These are phyloP conservation scores for Botia almorhae DNA, from an alignment of 2,797 vertebrate genomes.

Conservation along the genomic window DNA sequence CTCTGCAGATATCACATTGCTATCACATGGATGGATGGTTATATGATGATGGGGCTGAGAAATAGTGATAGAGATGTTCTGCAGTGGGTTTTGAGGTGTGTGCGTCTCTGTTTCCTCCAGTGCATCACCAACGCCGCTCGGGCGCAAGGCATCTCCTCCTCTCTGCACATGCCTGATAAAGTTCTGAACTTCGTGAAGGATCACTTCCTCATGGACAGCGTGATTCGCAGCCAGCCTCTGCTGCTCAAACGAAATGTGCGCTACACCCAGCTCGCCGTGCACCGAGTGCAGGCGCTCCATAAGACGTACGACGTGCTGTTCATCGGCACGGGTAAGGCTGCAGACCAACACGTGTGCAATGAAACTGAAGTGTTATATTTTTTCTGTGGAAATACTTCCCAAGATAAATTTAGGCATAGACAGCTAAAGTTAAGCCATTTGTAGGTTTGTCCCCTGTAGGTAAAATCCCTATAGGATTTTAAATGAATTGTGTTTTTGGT, in stretches of 20 bases:
- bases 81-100: conserved; percentile 19
- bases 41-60: not conserved
- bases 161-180: conserved; percentile 93
- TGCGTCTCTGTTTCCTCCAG: conserved; percentile 67
- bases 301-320: conserved; percentile 87
- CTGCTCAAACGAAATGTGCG: conserved; percentile 85
- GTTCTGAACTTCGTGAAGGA: conserved; percentile 97
- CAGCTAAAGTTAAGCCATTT: no score
- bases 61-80: not conserved
- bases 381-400: not conserved
- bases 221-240: conserved; percentile 87
- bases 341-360: not conserved
- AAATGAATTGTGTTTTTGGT: no score
- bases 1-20: conserved; percentile 55
- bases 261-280: conserved; percentile 89
- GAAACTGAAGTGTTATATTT: not conserved
- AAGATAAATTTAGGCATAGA: no score
- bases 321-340: conserved; percentile 86
- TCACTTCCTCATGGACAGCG: conserved; percentile 94
- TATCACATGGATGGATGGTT: conserved; percentile 47
- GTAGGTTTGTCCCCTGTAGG: no score
- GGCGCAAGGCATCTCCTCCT: conserved; percentile 85
- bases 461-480: no score
- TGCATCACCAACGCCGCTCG: conserved; percentile 88
- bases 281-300: conserved; percentile 74